Conservation (phyloP, 1,140 invertebrate species). For the Bombus vancouverensis region DNA sequence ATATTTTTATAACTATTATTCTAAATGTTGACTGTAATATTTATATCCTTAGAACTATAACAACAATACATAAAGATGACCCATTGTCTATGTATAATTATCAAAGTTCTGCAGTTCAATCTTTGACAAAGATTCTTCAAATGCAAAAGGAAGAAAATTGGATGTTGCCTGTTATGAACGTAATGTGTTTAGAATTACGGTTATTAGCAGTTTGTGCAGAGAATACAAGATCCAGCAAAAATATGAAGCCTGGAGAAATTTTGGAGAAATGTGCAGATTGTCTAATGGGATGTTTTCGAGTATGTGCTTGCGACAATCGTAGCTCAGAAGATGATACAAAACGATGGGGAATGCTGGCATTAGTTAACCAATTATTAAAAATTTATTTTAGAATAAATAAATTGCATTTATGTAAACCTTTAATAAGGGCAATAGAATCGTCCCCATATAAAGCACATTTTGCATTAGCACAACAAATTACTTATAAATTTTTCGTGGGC, state of each 20-base stretch:
- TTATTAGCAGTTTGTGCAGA: constrained; percentile 92
- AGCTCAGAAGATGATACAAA: constrained; percentile 94
- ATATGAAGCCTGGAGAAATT: constrained; percentile 87
- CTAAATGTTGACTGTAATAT: constrained; percentile 5
- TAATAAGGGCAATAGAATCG: constrained; percentile 97
- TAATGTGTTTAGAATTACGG: constrained; percentile 93
- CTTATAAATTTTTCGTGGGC: constrained; percentile 98
- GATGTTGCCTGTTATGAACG: constrained; percentile 95
- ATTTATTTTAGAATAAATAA: constrained; percentile 99
- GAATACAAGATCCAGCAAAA: constrained; percentile 79
- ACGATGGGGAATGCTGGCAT: constrained; percentile 96
- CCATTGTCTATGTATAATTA: constrained; percentile 90
- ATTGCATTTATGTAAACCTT: constrained; percentile 96
- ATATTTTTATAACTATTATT: constrained; percentile 46
- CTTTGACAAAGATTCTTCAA: constrained; percentile 93
- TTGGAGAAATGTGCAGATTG: constrained; percentile 97
- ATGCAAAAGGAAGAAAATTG: constrained; percentile 97
- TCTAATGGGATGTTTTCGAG: constrained; percentile 96
- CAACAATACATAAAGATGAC: constrained; percentile 86
- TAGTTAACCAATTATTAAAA: constrained; percentile 98
- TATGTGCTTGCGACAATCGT: constrained; percentile 96
- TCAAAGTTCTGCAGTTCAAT: constrained; percentile 90
- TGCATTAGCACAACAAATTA: constrained; percentile 93
- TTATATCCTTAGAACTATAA: constrained; percentile 83
- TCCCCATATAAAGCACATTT: constrained; percentile 95